Base-by-base conservation (phyloP, 2,888 invertebrate genomes). In the Heteromurus nitidus region DNA sequence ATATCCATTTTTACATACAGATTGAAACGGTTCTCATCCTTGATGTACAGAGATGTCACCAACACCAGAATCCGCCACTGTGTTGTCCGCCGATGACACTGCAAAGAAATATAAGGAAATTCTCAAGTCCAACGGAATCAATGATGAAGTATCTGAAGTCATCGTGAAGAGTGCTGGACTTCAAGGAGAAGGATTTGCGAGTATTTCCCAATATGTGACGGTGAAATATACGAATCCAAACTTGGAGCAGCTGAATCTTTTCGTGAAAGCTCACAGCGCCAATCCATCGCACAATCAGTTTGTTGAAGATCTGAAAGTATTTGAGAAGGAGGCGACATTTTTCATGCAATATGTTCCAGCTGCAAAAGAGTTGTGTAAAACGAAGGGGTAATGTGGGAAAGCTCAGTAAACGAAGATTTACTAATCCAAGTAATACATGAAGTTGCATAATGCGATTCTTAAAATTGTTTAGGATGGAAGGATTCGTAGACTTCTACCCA, bases 241-340 rank as follows among this genome's bases (percentile, higher is more conserved):
- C 3, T 5, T 24, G 5, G 42, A 75, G 18, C 60, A 64, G 0
- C 11, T 83, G 13, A 69, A 83, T 18, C 42, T 83, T 18, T 83
- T 83, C 36, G 70, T 53, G 1, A 83, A 83, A 26, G 36, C 28
- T 16, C 18, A 16, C 3, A 53, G 24, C 1, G 16, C 13, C 5
- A 75, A 55, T 22, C 24, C 13, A 1, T 26, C 53, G 0, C 72
- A 74, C 13, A 28, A 60, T 0, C 58, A 70, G 30, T 42, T 80
- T 55, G 1, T 80, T 2, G 60, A 58, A n/a, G 67, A 75, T 7
- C 20, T 76, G 22, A 47, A 62, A 2, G 62, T 70, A 28, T 83
- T 83, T 22, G 72, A 72, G 7, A 83, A 83, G 26, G 83, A 83
- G 24, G 58, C 68, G 0, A 47, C 7, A 16, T 80, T 83, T 36